Percentiles rank a stretch among this genome's conserved stretches.
Evolutionary conservation across 2,113 vertebrate genomes (phyloP).

Genomic region (Myodes glareolus): DNA sequence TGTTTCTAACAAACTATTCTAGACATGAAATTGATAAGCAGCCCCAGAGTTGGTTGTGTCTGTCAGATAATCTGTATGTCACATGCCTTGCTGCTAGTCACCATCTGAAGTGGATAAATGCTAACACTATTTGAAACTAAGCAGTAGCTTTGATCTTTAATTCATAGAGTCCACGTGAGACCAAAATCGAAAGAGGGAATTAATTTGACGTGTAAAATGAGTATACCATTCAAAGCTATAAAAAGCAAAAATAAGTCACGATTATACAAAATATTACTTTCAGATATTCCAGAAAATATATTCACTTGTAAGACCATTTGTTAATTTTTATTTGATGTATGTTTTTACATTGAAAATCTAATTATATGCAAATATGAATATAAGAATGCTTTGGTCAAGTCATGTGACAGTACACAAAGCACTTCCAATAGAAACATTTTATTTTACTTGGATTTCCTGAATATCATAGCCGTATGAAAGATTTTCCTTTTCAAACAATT

Average conservation of each 20-base stretch:
- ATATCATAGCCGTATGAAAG: constrained; percentile 12
- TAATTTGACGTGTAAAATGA: background rate
- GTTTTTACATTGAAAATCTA: constrained; percentile 43
- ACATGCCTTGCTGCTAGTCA: background rate
- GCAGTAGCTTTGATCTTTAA: background rate
- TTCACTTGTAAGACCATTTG: background rate
- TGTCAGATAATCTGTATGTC: background rate
- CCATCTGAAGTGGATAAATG: background rate
- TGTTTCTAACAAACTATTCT: background rate
- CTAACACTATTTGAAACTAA: background rate
- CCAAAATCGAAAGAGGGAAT: background rate
- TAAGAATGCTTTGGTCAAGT: constrained; percentile 13
- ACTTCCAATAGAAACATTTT: background rate
- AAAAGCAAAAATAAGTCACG: background rate
- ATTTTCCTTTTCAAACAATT: constrained; percentile 1
- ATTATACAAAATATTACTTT: constrained; percentile 20
- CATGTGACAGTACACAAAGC: background rate
- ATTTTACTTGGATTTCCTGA: constrained; percentile 31
- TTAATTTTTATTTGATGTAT: background rate
- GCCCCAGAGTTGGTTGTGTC: background rate
- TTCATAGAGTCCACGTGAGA: background rate
- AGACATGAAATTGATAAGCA: background rate
- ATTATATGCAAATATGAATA: background rate
- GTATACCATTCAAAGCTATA: background rate
- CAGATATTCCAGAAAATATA: constrained; percentile 7